A percentile compares a stretch with the other conserved stretches of the same genome.
These are phyloP conservation scores for Sebastiscus albofasciatus DNA, from an alignment of 2,797 vertebrate species.

Conservation along the genomic window DNA sequence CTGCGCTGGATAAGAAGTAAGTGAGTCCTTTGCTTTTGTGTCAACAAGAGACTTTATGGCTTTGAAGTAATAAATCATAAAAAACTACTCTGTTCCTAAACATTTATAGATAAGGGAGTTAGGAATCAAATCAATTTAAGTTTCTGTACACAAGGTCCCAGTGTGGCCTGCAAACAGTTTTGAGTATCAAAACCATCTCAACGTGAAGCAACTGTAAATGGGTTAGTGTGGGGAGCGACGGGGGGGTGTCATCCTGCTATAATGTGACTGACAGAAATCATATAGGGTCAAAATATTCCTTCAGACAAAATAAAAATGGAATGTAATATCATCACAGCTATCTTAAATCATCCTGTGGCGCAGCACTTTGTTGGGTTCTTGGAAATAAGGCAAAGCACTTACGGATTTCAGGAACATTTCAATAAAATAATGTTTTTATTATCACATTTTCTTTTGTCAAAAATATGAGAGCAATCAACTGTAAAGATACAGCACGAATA, in stretches of 20 bases:
- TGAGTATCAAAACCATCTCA: constrained; percentile 82
- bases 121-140: constrained; percentile 89
- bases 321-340: background rate
- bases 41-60: constrained; percentile 84
- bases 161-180: constrained; percentile 79
- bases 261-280: constrained; percentile 46
- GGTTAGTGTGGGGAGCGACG: constrained; percentile 56
- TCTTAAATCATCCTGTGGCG: constrained; percentile 16
- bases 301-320: constrained; percentile 8
- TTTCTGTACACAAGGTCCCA: constrained; percentile 79
- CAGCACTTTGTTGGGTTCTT: background rate
- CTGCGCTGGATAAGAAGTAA: constrained; percentile 69
- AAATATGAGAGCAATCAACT: constrained; percentile 12
- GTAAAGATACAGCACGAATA: background rate
- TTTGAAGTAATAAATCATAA: constrained; percentile 93
- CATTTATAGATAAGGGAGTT: constrained; percentile 89
- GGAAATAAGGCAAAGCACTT: background rate
- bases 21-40: constrained; percentile 76
- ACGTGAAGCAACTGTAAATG: constrained; percentile 83
- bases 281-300: constrained; percentile 21
- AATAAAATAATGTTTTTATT: background rate
- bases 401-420: background rate
- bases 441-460: background rate
- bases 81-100: constrained; percentile 85
- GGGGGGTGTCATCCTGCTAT: constrained; percentile 42